A percentile compares a stretch with the other conserved stretches of the same genome.
Conservation (phyloP, 23 tunicate species). For the Aplidium turbinatum region DNA sequence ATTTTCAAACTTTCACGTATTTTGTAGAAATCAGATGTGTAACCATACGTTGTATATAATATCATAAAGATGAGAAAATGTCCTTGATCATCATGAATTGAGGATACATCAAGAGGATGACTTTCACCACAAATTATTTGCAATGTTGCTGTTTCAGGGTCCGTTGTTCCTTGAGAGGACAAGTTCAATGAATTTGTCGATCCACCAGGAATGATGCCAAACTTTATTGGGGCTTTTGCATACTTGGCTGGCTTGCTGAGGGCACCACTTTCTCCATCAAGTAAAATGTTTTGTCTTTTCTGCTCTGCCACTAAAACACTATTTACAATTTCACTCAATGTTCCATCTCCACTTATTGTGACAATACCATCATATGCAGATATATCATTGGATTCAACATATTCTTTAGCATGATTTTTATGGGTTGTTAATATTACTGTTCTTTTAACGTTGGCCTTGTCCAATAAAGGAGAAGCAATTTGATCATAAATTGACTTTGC, state of each 20-base stretch:
- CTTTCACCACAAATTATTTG: no score
- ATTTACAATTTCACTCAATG: conserved; percentile 54
- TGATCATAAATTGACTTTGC: conserved; percentile 36
- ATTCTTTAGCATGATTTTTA: conserved; percentile 53
- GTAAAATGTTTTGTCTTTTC: neutral
- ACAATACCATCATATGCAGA: conserved; percentile 49
- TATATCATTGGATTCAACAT: conserved; percentile 44
- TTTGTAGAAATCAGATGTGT: conserved; percentile 42
- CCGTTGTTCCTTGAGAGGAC: conserved; percentile 53
- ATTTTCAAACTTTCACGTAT: conserved; percentile 45
- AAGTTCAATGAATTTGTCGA: conserved; percentile 55
- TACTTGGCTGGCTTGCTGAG: neutral
- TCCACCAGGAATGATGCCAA: conserved; percentile 79
- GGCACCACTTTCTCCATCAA: conserved; percentile 1
- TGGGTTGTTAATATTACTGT: conserved; percentile 33
- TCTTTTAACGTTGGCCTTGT: conserved; percentile 30
- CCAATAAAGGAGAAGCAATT: conserved; percentile 44
- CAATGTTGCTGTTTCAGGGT: conserved; percentile 59
- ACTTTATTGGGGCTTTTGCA: conserved; percentile 31
- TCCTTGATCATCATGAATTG: conserved; percentile 47
- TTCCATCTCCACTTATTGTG: conserved; percentile 85
- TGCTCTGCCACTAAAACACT: conserved; percentile 48
- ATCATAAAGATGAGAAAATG: conserved; percentile 46
- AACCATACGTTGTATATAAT: conserved; percentile 65
- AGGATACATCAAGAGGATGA: no score